Evolutionary conservation across 2,888 invertebrate species (phyloP).

Genomic region (Cantharis flavilabris): DNA sequence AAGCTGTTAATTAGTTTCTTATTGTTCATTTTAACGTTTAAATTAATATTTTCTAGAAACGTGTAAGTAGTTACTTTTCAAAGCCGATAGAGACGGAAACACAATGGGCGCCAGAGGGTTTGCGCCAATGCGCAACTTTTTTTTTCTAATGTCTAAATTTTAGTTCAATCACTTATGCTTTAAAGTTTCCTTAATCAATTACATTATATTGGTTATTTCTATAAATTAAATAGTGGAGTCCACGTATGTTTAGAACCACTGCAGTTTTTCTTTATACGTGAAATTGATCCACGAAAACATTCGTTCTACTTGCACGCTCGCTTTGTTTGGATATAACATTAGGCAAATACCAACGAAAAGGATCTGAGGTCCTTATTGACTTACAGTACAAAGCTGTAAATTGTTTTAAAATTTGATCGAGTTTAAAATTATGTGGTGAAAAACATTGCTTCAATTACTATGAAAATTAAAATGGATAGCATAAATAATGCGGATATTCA

Average conservation of each 20-base stretch:
- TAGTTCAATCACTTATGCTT: background rate
- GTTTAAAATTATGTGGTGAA: background rate
- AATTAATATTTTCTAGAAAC: background rate
- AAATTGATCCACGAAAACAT: constrained; percentile 33
- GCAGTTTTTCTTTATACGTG: constrained; percentile 10
- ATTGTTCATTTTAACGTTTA: background rate
- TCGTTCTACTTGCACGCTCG: constrained; percentile 22
- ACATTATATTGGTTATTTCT: background rate
- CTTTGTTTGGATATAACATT: constrained; percentile 19
- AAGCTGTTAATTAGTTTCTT: background rate
- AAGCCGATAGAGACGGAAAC: background rate
- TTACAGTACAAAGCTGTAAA: background rate
- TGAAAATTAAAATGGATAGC: constrained; percentile 22
- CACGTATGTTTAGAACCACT: constrained; percentile 11
- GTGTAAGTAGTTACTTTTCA: background rate
- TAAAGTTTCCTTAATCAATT: background rate
- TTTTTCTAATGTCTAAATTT: background rate
- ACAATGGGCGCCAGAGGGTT: background rate
- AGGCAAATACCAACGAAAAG: constrained; percentile 22
- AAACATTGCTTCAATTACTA: constrained; percentile 13
- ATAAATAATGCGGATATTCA: constrained; percentile 46
- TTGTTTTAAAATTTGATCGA: background rate
- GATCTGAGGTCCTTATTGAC: constrained; percentile 2
- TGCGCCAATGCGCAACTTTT: background rate
- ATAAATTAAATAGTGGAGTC: background rate